A percentile compares a stretch with the other conserved stretches of the same genome.
These are phyloP conservation scores for Andrena fulva DNA, from an alignment of 2,888 invertebrate species.

Conservation along the genomic window DNA sequence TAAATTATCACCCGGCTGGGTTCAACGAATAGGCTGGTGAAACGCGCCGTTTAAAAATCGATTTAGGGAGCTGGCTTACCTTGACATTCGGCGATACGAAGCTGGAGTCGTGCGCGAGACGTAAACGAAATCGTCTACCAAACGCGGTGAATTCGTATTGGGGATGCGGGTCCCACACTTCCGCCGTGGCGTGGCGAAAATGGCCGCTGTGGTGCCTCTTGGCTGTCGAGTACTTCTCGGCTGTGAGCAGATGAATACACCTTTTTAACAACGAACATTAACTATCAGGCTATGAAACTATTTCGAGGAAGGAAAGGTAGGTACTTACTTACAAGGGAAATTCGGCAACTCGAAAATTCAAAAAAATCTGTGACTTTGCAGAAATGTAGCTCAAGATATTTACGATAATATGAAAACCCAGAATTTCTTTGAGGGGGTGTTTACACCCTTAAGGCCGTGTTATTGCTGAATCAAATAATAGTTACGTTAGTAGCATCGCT, in stretches of 20 bases:
- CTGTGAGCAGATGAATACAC: conserved; percentile 61
- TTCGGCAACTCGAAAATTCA: too few species aligned
- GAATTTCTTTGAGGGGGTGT: too few species aligned
- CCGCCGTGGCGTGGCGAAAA: conserved; percentile 87
- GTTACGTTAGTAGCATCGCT: too few species aligned
- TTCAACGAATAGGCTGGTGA: background rate
- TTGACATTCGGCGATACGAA: conserved; percentile 86
- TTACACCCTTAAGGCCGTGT: too few species aligned
- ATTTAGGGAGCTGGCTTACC: conserved; percentile 78
- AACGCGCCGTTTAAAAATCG: background rate
- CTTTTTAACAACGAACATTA: too few species aligned
- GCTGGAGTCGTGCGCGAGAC: conserved; percentile 86
- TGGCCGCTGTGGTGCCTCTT: conserved; percentile 88
- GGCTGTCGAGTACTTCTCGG: conserved; percentile 71
- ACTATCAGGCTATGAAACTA: too few species aligned
- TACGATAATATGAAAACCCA: too few species aligned
- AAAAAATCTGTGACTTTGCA: too few species aligned
- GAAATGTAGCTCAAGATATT: too few species aligned
- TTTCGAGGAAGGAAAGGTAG: too few species aligned
- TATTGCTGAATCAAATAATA: too few species aligned
- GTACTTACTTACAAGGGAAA: too few species aligned
- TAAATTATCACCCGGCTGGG: background rate
- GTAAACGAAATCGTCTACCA: conserved; percentile 86
- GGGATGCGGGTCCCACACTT: conserved; percentile 91
- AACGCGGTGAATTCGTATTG: conserved; percentile 90